Conservation (phyloP, 30 jellyfish, hydroid and myxozoan genomes). For the Cassiopea xamachana region DNA sequence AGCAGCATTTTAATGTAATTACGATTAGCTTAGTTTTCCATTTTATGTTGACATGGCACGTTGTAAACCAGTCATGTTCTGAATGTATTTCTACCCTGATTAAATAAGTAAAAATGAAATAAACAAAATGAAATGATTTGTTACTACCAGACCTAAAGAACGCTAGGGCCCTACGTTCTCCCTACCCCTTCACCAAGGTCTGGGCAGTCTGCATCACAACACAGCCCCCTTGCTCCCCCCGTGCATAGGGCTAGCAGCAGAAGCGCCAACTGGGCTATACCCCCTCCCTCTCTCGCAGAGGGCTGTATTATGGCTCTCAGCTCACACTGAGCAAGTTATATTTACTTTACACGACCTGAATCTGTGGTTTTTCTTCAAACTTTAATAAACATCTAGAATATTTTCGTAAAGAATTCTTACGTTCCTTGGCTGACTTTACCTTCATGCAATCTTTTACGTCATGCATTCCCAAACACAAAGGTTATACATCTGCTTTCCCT, state of each 20-base stretch:
- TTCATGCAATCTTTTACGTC: slow-evolving; percentile 5
- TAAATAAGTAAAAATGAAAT: too few species aligned
- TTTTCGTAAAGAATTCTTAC: slow-evolving; percentile 35
- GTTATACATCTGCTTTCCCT: slow-evolving; percentile 4
- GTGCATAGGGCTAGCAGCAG: slow-evolving; percentile 51
- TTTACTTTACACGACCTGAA: not conserved
- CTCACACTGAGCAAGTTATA: slow-evolving; percentile 10
- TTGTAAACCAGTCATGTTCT: too few species aligned
- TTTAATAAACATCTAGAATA: slow-evolving; percentile 30
- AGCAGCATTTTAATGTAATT: too few species aligned
- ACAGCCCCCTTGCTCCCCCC: slow-evolving; percentile 40
- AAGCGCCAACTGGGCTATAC: slow-evolving; percentile 26
- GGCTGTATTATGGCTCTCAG: slow-evolving; percentile 47
- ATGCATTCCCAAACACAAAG: slow-evolving; percentile 38
- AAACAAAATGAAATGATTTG: slow-evolving; percentile 70
- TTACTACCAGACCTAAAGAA: slow-evolving; percentile 59
- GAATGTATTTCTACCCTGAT: too few species aligned
- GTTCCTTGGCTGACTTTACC: slow-evolving; percentile 8
- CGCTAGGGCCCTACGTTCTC: slow-evolving; percentile 49
- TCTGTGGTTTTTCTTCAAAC: slow-evolving; percentile 32
- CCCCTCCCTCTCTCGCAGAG: slow-evolving; percentile 50
- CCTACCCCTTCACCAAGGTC: slow-evolving; percentile 63
- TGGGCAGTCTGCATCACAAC: slow-evolving; percentile 64
- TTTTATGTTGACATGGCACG: too few species aligned
- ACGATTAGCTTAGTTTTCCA: too few species aligned